Evolutionary conservation across 1,140 invertebrate genomes (phyloP), one percentile per base, ranked within the genome.

Genomic region (Bombus fervidus): DNA sequence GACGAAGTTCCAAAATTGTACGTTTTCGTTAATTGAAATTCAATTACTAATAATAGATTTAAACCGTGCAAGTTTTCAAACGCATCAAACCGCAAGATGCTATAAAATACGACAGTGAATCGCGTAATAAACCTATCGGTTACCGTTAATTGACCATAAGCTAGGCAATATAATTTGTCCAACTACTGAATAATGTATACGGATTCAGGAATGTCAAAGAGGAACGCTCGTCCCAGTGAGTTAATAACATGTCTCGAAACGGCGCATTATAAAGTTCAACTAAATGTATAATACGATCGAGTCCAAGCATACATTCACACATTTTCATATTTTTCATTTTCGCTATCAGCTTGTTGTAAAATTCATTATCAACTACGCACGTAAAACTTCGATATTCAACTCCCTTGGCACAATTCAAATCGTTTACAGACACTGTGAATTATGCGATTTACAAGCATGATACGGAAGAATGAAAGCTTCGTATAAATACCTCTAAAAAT

Each of bases 81-180:
- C 41, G 28, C 39, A n/a, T 53, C 25, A 53, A 8, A 9, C 8
- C 28, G 28, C 73, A 25, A 34, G 43, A 53, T 53, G 18, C 41
- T 22, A 28, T 43, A 39, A 28, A 72, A 41, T 39, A 73, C 71
- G 71, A 18, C 64, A 9, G 22, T 1, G 47, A 39, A 31, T 39
- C 34, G 9, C 59, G 62, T 73, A 47, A 28, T 43, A 72, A 47
- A 39, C 34, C 39, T 9, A 41, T 72, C 69, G 69, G n/a, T 53
- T 62, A 53, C n/a, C 69, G 79, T 74, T 81, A 75, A 75, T 75
- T 75, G 71, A 34, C 41, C 34, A 69, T 13, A 53, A 37, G 31
- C n/a, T 22, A 28, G 57, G 41, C 15, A 39, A 15, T 41, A 43
- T 82, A 82, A 82, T 82, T 74, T 34, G 57, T 75, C 37, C 71